Conservation (phyloP, 2,113 vertebrate genomes). For the Uria aalge region DNA sequence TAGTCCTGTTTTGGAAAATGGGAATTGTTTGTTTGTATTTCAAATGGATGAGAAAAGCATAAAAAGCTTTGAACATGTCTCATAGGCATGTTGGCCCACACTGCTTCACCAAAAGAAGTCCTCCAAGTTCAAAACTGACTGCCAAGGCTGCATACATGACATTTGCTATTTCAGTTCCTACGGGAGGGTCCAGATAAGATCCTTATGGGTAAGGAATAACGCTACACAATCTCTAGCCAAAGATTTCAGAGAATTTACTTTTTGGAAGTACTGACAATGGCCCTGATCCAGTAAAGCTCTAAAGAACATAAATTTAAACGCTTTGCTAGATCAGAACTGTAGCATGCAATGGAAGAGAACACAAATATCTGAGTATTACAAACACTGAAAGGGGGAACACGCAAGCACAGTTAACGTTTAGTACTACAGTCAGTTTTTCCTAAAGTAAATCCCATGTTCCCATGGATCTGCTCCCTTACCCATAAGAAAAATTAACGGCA, state of each 20-base stretch:
- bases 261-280: slow-evolving; percentile 52
- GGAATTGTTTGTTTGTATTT: slow-evolving; percentile 31
- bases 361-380: not conserved
- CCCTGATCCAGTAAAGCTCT: slow-evolving; percentile 34
- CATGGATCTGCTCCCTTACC: not conserved
- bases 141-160: slow-evolving; percentile 50
- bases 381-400: not conserved
- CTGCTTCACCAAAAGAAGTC: not conserved
- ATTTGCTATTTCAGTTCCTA: slow-evolving; percentile 56
- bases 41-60: not conserved
- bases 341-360: not conserved
- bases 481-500: not conserved
- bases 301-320: not conserved
- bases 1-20: slow-evolving; percentile 8
- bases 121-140: slow-evolving; percentile 55
- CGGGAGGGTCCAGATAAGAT: slow-evolving; percentile 46
- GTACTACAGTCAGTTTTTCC: not conserved
- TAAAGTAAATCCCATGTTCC: not conserved
- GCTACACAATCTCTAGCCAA: slow-evolving; percentile 28
- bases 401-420: not conserved
- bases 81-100: slow-evolving; percentile 2
- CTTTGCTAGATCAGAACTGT: slow-evolving; percentile 24
- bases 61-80: slow-evolving; percentile 37
- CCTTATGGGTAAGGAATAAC: slow-evolving; percentile 36
- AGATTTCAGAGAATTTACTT: slow-evolving; percentile 43